Percentiles rank a stretch among this genome's conserved stretches.
These are phyloP conservation scores for Mus spretus DNA, from an alignment of 2,797 vertebrate genomes.

Conservation along the genomic window DNA sequence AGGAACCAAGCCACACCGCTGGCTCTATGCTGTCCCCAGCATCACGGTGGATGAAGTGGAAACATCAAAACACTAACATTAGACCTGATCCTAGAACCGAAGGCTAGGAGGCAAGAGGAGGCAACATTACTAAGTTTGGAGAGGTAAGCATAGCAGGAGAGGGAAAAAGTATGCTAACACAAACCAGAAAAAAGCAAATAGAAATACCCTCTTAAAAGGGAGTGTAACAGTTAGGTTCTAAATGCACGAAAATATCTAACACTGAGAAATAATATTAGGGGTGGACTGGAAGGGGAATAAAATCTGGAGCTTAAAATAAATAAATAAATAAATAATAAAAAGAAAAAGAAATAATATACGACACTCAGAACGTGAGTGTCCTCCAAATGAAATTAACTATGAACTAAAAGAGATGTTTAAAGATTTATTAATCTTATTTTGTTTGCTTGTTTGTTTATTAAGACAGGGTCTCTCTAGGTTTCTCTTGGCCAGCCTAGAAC, in stretches of 20 bases:
- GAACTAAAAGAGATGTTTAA: neutral
- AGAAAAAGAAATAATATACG: conserved; percentile 16
- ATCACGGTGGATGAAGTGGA: no score
- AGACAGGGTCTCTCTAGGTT: neutral
- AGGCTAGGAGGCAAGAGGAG: neutral
- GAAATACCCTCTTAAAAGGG: neutral
- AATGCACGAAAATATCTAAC: neutral
- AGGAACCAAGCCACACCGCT: conserved; percentile 4
- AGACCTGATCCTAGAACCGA: neutral
- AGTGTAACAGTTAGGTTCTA: conserved; percentile 10
- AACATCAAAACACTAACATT: neutral
- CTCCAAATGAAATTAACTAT: conserved; percentile 10
- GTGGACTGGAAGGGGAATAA: no score
- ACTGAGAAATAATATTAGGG: neutral
- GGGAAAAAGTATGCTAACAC: neutral
- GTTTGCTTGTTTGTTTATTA: neutral
- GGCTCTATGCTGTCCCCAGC: neutral
- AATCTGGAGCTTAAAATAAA: no score
- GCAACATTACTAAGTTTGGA: neutral
- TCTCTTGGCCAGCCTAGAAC: neutral
- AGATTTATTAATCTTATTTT: neutral
- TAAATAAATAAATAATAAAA: neutral
- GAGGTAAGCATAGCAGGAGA: neutral
- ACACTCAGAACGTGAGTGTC: neutral
- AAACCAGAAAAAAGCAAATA: neutral